These are phyloP conservation scores for Caenorhabditis briggsae DNA, from an alignment of 1,140 invertebrate species.

Conservation along the genomic window DNA sequence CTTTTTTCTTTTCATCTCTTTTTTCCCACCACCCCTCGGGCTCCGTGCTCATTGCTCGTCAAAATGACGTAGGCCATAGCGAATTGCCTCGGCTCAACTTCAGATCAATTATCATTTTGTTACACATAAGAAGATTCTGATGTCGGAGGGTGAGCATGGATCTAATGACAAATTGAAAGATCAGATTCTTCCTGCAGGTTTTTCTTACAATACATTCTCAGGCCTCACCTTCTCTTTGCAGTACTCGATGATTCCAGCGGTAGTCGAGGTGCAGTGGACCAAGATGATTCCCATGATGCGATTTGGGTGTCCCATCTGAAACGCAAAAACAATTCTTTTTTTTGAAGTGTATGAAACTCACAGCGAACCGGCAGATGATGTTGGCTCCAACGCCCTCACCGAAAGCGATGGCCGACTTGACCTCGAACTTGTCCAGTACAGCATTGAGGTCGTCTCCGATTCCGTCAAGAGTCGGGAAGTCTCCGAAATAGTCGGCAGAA, in stretches of 20 bases:
- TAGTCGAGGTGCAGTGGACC: conserved; percentile 89
- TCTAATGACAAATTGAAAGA: conserved; percentile 20
- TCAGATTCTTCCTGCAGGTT: background rate
- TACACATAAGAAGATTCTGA: background rate
- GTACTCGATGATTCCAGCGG: conserved; percentile 88
- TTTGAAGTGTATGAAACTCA: conserved; percentile 64
- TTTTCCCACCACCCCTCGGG: background rate
- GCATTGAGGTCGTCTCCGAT: conserved; percentile 87
- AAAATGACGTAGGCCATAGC: conserved; percentile 49
- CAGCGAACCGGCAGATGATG: conserved; percentile 87
- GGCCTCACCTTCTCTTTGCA: conserved; percentile 85
- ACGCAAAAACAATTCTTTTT: background rate
- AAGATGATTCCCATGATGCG: conserved; percentile 84
- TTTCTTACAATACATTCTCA: background rate
- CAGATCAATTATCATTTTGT: conserved; percentile 52
- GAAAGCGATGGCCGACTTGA: conserved; percentile 84
- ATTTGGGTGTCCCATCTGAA: conserved; percentile 83
- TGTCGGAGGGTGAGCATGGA: background rate
- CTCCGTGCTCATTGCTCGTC: conserved; percentile 35
- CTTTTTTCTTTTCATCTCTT: background rate
- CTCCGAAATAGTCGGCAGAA: conserved; percentile 83
- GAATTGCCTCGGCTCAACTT: conserved; percentile 19
- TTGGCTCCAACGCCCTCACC: conserved; percentile 92
- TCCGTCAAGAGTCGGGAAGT: conserved; percentile 87
- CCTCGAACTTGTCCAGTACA: conserved; percentile 86